phyloP scores from a whole-genome alignment of 2,113 vertebrate genomes.

The Odocoileus hemionus region DNA sequence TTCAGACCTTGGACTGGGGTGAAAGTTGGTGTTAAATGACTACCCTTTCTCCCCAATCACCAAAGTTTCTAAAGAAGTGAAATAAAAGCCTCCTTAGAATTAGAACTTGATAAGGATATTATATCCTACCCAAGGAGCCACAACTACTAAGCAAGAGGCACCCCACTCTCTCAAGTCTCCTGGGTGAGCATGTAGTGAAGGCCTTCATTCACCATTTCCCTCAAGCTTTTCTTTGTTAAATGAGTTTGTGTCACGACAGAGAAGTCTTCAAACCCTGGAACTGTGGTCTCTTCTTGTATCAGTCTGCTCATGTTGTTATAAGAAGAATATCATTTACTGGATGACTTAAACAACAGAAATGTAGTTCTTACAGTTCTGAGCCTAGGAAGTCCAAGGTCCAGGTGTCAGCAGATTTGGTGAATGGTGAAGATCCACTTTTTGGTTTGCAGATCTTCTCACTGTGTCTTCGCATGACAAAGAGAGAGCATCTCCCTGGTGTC shows the following conservation, averaged over 20 bases:
- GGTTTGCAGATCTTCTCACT: background rate
- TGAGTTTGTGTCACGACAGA: background rate
- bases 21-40: background rate
- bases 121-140: background rate
- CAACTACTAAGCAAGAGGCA: background rate
- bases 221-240: background rate
- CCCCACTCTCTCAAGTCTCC: background rate
- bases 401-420: background rate
- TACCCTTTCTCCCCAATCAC: accelerated
- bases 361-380: background rate
- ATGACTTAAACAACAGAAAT: background rate
- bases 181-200: background rate
- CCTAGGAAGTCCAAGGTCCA: background rate
- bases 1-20: background rate
- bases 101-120: background rate
- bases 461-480: accelerated
- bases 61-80: background rate
- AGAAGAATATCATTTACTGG: background rate
- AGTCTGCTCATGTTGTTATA: background rate
- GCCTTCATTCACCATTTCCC: background rate
- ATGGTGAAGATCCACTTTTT: background rate
- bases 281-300: background rate
- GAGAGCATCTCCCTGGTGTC: background rate
- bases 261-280: background rate
- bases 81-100: background rate